Percentiles rank a stretch among this genome's conserved stretches.
Evolutionary conservation across 1,140 invertebrate species (phyloP).

Genomic region (Pseudoatta argentina): DNA sequence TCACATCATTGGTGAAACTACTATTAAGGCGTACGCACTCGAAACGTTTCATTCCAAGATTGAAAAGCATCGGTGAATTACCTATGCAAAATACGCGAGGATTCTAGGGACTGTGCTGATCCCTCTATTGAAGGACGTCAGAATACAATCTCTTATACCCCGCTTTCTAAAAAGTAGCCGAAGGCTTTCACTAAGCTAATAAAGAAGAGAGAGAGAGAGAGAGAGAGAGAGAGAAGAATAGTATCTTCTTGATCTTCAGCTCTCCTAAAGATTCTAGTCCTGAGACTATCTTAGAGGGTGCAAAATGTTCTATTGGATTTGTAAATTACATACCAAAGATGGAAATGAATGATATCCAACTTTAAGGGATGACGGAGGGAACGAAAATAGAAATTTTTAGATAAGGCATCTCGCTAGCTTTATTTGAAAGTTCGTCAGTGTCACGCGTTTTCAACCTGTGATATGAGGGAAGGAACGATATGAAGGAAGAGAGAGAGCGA

Average conservation of each 20-base stretch:
- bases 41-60: slow-evolving; percentile 72
- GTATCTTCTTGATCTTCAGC: slow-evolving; percentile 29
- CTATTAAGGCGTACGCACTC: slow-evolving; percentile 42
- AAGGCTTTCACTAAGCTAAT: slow-evolving; percentile 13
- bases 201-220: not conserved
- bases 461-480: not conserved
- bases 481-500: not conserved
- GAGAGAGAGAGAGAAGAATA: not conserved
- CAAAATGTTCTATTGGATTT: slow-evolving; percentile 67
- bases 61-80: slow-evolving; percentile 75
- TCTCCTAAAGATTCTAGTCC: slow-evolving; percentile 25
- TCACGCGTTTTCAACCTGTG: not conserved
- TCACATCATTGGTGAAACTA: slow-evolving; percentile 29
- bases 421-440: slow-evolving; percentile 10
- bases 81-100: slow-evolving; percentile 71
- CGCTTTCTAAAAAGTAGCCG: slow-evolving; percentile 51
- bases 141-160: slow-evolving; percentile 70
- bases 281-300: slow-evolving; percentile 53
- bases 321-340: slow-evolving; percentile 15
- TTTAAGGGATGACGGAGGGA: not conserved
- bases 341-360: not conserved
- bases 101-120: slow-evolving; percentile 61
- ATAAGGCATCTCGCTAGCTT: not conserved
- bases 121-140: slow-evolving; percentile 36
- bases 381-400: slow-evolving; percentile 29